A percentile compares a stretch with the other conserved stretches of the same genome.
Conservation (phyloP, 53 echinoderm and acorn worm genomes). For the Pentamera pediparva region DNA sequence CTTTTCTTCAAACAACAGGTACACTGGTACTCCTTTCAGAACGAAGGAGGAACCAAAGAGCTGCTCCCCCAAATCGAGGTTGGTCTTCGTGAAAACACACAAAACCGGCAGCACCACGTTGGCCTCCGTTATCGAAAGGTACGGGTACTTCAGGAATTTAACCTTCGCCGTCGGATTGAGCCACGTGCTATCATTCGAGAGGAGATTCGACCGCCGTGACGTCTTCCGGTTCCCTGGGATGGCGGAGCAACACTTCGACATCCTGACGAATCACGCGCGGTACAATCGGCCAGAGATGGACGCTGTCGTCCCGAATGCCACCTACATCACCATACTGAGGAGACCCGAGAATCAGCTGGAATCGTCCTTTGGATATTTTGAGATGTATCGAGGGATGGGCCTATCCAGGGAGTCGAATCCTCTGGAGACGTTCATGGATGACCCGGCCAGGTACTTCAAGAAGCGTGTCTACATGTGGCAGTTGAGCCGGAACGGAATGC, state of each 20-base stretch:
- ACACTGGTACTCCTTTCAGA: too few species aligned
- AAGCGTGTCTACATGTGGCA: constrained; percentile 46
- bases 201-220: not conserved
- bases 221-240: constrained; percentile 20
- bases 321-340: constrained; percentile 62
- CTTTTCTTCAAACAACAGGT: too few species aligned
- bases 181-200: constrained; percentile 8
- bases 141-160: constrained; percentile 12
- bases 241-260: constrained; percentile 1
- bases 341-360: constrained; percentile 62
- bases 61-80: not conserved
- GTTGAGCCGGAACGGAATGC: constrained; percentile 49
- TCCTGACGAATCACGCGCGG: constrained; percentile 53
- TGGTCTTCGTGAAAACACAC: constrained; percentile 57
- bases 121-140: constrained; percentile 32
- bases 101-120: constrained; percentile 61
- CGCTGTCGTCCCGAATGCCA: constrained; percentile 49
- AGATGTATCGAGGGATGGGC: constrained; percentile 43
- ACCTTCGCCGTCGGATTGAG: constrained; percentile 16
- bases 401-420: constrained; percentile 29
- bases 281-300: constrained; percentile 61
- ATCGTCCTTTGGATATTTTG: constrained; percentile 65
- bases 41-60: too few species aligned
- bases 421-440: constrained; percentile 37
- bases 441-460: constrained; percentile 33